A percentile compares a stretch with the other conserved stretches of the same genome.
phyloP scores from a whole-genome alignment of 2,113 vertebrate species.

The Hyperoodon ampullatus region DNA sequence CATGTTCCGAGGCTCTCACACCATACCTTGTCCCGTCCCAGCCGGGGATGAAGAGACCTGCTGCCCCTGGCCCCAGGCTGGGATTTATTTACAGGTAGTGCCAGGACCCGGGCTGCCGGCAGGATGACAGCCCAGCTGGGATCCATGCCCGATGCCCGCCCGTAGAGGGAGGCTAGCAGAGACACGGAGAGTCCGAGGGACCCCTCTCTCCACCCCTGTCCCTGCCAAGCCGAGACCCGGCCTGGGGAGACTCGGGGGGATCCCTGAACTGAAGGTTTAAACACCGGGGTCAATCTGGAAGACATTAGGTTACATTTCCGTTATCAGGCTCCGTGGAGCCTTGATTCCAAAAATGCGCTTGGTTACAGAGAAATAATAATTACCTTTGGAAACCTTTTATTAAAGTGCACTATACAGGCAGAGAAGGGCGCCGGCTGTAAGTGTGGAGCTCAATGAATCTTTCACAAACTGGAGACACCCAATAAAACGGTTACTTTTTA shows the following conservation, averaged over 20 bases:
- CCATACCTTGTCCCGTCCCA: neutral
- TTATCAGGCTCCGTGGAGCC: neutral
- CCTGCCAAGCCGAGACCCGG: fast-evolving
- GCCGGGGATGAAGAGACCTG: no score
- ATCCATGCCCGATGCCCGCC: no score
- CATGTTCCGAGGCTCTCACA: fast-evolving
- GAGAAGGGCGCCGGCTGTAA: fast-evolving
- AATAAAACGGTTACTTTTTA: neutral
- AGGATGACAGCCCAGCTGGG: no score
- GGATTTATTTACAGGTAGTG: fast-evolving
- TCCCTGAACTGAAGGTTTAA: neutral
- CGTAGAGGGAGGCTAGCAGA: neutral
- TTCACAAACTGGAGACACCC: neutral
- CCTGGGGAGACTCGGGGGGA: fast-evolving
- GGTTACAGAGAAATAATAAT: neutral
- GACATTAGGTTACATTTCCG: neutral
- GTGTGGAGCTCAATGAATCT: neutral
- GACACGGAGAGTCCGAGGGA: neutral
- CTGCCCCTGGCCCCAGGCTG: neutral
- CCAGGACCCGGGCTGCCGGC: fast-evolving
- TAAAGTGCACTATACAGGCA: neutral
- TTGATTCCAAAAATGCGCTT: neutral
- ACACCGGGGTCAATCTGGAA: fast-evolving
- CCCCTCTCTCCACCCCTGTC: neutral
- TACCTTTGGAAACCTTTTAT: neutral